Conservation (phyloP, 2,113 vertebrate species). For the Argyrosomus japonicus region DNA sequence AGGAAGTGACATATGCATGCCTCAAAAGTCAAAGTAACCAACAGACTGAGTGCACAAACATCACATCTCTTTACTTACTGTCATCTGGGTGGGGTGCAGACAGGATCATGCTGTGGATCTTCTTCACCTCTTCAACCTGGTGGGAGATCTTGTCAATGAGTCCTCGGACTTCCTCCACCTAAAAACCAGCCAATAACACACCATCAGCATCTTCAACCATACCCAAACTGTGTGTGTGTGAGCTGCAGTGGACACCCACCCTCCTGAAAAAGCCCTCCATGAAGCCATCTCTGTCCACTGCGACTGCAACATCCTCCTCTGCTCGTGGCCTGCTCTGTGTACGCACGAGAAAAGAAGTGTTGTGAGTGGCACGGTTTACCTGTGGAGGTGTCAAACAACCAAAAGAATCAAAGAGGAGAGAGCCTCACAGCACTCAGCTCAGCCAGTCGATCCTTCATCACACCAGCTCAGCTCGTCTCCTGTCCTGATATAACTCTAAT, state of each 20-base stretch:
- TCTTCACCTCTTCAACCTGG: conserved; percentile 93
- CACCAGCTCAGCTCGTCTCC: conserved; percentile 52
- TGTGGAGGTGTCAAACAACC: neutral
- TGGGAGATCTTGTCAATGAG: conserved; percentile 88
- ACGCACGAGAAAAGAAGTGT: neutral
- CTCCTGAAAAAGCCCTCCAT: conserved; percentile 96
- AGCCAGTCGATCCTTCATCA: conserved; percentile 92
- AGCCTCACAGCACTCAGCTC: conserved; percentile 88
- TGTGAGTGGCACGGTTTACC: neutral
- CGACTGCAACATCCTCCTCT: conserved; percentile 87
- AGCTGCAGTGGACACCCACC: conserved; percentile 77
- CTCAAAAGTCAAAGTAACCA: conserved; percentile 8
- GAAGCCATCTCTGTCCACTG: conserved; percentile 89
- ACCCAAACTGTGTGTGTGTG: neutral
- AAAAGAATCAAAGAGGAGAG: neutral
- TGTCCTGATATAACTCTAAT: conserved; percentile 7
- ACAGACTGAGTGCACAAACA: neutral
- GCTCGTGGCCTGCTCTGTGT: conserved; percentile 85
- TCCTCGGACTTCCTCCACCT: conserved; percentile 94
- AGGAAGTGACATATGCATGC: conserved; percentile 54
- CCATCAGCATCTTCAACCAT: neutral
- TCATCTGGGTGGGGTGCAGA: conserved; percentile 94
- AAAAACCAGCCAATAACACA: neutral
- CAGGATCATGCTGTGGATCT: conserved; percentile 94
- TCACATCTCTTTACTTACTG: conserved; percentile 81